phyloP scores from a whole-genome alignment of 1,140 invertebrate genomes.

The Magallana angulata region DNA sequence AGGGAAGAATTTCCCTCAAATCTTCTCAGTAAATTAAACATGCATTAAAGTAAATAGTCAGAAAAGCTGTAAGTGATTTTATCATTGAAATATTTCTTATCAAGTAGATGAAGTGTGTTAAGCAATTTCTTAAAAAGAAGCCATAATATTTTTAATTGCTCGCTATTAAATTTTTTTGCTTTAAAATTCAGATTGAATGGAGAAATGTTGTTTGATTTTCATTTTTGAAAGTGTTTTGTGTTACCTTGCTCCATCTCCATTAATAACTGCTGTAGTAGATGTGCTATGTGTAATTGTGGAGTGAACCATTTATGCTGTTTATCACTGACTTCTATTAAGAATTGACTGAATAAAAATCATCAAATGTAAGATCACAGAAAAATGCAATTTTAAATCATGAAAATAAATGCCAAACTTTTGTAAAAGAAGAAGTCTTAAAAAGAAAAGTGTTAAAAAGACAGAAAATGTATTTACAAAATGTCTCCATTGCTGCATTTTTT shows the following conservation, averaged over 20 bases:
- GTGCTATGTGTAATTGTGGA: not conserved
- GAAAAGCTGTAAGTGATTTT: not conserved
- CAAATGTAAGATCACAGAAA: too few relatives aligned
- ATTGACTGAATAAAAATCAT: too few relatives aligned
- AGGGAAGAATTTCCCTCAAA: not conserved
- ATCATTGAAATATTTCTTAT: constrained; percentile 3
- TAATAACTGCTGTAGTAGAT: not conserved
- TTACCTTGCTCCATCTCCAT: not conserved
- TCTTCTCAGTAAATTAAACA: not conserved
- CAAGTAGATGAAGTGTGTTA: constrained; percentile 17
- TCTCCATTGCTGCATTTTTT: too few relatives aligned
- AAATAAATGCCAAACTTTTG: too few relatives aligned
- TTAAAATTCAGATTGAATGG: not conserved
- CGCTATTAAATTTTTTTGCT: not conserved
- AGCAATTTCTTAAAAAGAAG: not conserved
- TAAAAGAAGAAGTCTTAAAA: too few relatives aligned
- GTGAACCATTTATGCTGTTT: not conserved
- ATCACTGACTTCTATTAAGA: too few relatives aligned
- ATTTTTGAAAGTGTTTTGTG: constrained; percentile 11
- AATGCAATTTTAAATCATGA: too few relatives aligned
- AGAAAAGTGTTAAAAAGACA: too few relatives aligned
- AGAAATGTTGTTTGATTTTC: constrained; percentile 23
- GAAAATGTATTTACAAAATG: too few relatives aligned
- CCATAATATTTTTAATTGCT: constrained; percentile 37
- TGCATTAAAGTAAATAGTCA: constrained; percentile 5